Base-by-base conservation (phyloP, 2,113 vertebrate genomes). In the Brienomyrus brachyistius region DNA sequence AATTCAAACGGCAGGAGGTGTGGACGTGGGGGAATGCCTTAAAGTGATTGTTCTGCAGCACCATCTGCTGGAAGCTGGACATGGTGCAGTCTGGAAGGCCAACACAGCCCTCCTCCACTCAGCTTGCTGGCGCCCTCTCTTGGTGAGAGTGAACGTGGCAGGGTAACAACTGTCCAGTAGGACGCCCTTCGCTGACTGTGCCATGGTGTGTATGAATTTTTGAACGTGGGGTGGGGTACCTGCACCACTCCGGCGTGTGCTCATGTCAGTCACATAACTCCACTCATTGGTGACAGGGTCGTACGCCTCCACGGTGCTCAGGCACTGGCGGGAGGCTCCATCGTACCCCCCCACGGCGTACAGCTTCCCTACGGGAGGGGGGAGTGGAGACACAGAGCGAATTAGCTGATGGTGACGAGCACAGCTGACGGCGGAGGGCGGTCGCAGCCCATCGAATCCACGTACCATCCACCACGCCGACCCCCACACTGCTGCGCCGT, bases 301-400 rank as follows among this genome's bases (percentile, higher is more conserved):
- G 51, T 98, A 99, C 91, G 97, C 97, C 91, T 99, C 98, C 21
- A 99, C 98, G 0, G 98, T 98, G 54, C 98, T 99, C 90, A 99
- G 97, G 94, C 98, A 99, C 95, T 99, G 98, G 23, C 98, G 97
- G 1, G 98, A 98, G 0, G 98, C 97, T 6, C 98, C 98, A 0
- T 99, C 98, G 0, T 99, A 99, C 0, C 98, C 98, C 0, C 98
- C 98, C 0, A 99, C 98, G 0, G 98, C 97, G 2, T 99, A 99
- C 1, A 99, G 93, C 92, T 98, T 99, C 50, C 98, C 98, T 99
- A 91, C 0, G 66, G 56, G 23, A 6, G 43, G 23, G 15, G 48
- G 48, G 48, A 50, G 10, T 4, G 51, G 77, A 47, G 17, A 90
- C 35, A 48, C 59, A 23, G 21, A 50, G n/a, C 87, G 51, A 40